Evolutionary conservation across 2,797 vertebrate genomes (phyloP).

Genomic region (Chaetodon trifasciatus): DNA sequence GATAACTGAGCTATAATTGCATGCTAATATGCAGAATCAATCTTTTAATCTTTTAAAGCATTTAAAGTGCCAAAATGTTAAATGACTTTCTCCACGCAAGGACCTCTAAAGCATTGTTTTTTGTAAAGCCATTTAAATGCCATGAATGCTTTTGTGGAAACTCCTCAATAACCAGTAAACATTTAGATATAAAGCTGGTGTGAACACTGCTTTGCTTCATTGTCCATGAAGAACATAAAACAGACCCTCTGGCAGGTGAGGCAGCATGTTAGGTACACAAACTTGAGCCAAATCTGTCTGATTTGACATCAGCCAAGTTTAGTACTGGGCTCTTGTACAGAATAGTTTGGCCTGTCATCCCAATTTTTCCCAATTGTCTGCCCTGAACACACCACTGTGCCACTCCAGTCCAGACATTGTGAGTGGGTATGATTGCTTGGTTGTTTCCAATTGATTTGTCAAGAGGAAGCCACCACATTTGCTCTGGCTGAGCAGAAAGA

Average conservation of each 20-base stretch:
- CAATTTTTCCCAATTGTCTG: conserved; percentile 45
- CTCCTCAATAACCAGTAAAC: conserved; percentile 10
- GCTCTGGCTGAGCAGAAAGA: conserved; percentile 48
- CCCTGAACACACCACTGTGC: conserved; percentile 39
- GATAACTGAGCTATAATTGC: conserved; percentile 26
- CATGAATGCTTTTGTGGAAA: background rate
- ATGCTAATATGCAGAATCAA: conserved; percentile 17
- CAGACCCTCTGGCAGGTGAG: background rate
- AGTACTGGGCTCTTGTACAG: conserved; percentile 38
- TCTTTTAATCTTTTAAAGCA: conserved; percentile 1
- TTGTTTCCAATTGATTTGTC: conserved; percentile 71
- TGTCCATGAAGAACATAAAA: background rate
- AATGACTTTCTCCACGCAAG: conserved; percentile 1
- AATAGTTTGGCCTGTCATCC: conserved; percentile 31
- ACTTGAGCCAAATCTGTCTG: conserved; percentile 6
- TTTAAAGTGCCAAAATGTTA: background rate
- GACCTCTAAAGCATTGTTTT: background rate
- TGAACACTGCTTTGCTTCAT: background rate
- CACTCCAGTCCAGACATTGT: conserved; percentile 39
- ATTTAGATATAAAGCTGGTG: conserved; percentile 2
- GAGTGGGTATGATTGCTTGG: conserved; percentile 57
- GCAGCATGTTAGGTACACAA: conserved; percentile 6
- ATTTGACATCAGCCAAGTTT: conserved; percentile 38
- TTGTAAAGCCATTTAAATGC: conserved; percentile 3
- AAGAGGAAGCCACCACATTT: conserved; percentile 65